phyloP scores from a whole-genome alignment of 2,888 invertebrate genomes.

The Diarsia mendica region DNA sequence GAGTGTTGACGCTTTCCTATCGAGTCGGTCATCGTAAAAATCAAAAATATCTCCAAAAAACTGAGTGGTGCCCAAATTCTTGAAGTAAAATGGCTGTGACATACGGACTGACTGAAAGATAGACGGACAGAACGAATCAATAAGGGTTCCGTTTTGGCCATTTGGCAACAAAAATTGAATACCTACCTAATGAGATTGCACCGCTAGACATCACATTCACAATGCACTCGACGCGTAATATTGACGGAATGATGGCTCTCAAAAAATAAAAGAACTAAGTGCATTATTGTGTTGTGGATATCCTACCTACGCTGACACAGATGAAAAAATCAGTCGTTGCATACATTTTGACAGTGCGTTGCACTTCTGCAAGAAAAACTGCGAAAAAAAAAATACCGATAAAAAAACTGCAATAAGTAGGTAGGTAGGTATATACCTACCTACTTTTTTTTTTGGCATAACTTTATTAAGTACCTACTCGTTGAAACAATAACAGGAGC shows the following conservation, averaged over 20 bases:
- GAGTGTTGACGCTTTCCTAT: too few species aligned
- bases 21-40: too few species aligned
- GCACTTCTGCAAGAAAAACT: neutral
- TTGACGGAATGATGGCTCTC: neutral
- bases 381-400: too few species aligned
- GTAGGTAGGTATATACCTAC: too few species aligned
- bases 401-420: too few species aligned
- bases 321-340: neutral
- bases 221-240: neutral
- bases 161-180: too few species aligned
- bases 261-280: neutral
- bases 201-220: too few species aligned
- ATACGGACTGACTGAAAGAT: too few species aligned
- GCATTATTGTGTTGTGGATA: neutral
- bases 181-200: too few species aligned
- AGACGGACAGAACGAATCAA: neutral
- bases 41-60: too few species aligned
- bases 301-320: neutral
- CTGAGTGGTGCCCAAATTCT: too few species aligned
- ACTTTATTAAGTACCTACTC: neutral
- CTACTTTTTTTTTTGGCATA: neutral
- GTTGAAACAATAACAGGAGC: conserved; percentile 5
- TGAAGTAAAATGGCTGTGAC: too few species aligned
- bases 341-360: neutral
- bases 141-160: neutral